A percentile compares a stretch with the other conserved stretches of the same genome.
Conservation (phyloP, 2,888 invertebrate genomes). For the Uloborus plumipes region DNA sequence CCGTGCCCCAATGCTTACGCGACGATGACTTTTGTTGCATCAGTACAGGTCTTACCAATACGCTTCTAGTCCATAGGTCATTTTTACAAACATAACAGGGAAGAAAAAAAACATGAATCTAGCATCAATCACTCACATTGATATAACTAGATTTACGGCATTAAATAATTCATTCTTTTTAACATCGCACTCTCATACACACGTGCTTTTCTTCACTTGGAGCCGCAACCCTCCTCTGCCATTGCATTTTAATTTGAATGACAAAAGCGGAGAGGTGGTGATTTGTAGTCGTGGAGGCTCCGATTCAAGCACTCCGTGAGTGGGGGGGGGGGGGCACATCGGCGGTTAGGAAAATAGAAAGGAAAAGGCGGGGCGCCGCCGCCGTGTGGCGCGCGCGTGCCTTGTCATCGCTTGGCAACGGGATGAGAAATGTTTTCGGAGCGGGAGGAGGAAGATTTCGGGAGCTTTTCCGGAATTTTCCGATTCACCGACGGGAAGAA, state of each 20-base stretch:
- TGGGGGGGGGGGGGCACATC: conserved; percentile 9
- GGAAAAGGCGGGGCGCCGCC: conserved; percentile 3
- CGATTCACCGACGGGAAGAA: conserved; percentile 21
- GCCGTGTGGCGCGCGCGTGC: conserved; percentile 43
- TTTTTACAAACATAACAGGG: too few relatives aligned
- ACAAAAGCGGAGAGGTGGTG: conserved; percentile 39
- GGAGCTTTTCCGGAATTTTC: conserved; percentile 54
- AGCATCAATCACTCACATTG: too few relatives aligned
- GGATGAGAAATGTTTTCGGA: neutral
- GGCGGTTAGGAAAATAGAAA: neutral
- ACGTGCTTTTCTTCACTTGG: neutral
- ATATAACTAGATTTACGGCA: conserved; percentile 1
- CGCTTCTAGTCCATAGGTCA: too few relatives aligned
- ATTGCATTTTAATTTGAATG: conserved; percentile 44
- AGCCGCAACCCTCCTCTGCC: conserved; percentile 18
- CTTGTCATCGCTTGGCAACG: conserved; percentile 39
- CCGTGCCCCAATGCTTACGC: too few relatives aligned
- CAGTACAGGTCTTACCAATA: too few relatives aligned
- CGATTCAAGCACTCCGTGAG: conserved; percentile 16
- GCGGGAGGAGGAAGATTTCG: neutral
- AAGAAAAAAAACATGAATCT: too few relatives aligned
- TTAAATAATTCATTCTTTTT: conserved; percentile 51
- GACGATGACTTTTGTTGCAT: too few relatives aligned
- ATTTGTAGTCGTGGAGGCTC: conserved; percentile 31
- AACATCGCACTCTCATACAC: neutral